These are phyloP conservation scores for Chrysina gloriosa DNA, from an alignment of 2,888 invertebrate species.

Conservation along the genomic window DNA sequence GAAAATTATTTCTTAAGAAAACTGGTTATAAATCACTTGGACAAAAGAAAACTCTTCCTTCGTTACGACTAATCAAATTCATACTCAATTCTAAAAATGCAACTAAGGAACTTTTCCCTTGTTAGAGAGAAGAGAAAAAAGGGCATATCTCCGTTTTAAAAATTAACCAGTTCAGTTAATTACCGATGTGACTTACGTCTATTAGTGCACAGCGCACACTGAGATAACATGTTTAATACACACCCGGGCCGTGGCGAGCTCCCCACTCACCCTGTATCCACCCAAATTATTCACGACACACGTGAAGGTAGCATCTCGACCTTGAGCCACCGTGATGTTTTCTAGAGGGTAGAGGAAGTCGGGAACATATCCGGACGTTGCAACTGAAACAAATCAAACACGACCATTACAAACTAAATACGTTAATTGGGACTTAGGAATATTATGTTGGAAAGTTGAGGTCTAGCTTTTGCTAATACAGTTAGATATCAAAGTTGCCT, in stretches of 20 bases:
- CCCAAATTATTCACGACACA: constrained; percentile 87
- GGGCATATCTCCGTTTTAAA: too few species aligned
- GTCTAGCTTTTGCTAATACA: neutral
- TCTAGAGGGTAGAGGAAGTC: constrained; percentile 83
- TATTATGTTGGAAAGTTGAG: constrained; percentile 13
- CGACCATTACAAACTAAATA: constrained; percentile 16
- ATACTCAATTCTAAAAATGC: too few species aligned
- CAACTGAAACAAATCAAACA: constrained; percentile 61
- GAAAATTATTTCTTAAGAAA: too few species aligned
- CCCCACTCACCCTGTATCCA: constrained; percentile 91
- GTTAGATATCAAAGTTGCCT: neutral
- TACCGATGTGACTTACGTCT: constrained; percentile 8
- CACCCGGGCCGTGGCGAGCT: constrained; percentile 86
- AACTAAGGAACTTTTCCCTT: too few species aligned
- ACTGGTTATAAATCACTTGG: too few species aligned
- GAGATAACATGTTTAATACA: constrained; percentile 69
- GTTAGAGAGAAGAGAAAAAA: too few species aligned
- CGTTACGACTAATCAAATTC: too few species aligned
- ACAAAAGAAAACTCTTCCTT: too few species aligned
- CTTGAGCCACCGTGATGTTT: constrained; percentile 86
- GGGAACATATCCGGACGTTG: constrained; percentile 81
- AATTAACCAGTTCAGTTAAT: neutral
- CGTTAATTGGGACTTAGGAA: neutral
- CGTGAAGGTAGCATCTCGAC: constrained; percentile 85
- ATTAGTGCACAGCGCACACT: constrained; percentile 45